These are phyloP conservation scores for Amphipyra tragopoginis DNA, from an alignment of 2,888 invertebrate genomes.

Conservation along the genomic window DNA sequence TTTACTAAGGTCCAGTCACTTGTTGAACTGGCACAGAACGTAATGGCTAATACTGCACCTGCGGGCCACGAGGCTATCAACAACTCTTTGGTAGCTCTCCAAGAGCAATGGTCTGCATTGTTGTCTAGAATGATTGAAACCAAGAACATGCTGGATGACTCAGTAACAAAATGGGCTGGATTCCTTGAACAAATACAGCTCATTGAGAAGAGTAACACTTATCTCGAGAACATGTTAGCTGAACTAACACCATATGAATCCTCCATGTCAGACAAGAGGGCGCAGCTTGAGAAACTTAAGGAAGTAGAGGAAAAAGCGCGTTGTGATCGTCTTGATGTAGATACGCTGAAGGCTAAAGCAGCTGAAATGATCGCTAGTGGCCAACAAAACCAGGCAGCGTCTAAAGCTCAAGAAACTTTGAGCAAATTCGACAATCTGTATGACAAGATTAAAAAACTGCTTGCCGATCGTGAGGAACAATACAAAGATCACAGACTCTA, in stretches of 20 bases:
- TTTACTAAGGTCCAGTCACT: conserved; percentile 96
- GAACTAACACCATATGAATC: conserved; percentile 94
- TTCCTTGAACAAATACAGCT: conserved; percentile 96
- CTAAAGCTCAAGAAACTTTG: conserved; percentile 95
- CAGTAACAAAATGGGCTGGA: conserved; percentile 97
- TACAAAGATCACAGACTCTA: conserved; percentile 96
- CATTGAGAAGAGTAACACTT: conserved; percentile 94
- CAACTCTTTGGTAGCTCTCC: conserved; percentile 94
- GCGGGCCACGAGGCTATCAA: conserved; percentile 96
- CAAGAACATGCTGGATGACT: conserved; percentile 96
- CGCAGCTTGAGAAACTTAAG: conserved; percentile 95
- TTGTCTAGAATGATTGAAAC: conserved; percentile 97
- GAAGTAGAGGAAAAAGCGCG: conserved; percentile 96
- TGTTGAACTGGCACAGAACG: conserved; percentile 97
- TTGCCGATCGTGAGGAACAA: conserved; percentile 95
- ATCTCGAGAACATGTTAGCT: conserved; percentile 93
- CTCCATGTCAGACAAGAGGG: conserved; percentile 95
- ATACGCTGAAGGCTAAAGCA: conserved; percentile 95
- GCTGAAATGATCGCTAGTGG: conserved; percentile 96
- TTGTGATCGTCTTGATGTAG: conserved; percentile 97
- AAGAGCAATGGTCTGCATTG: conserved; percentile 97
- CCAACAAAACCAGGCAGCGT: conserved; percentile 95
- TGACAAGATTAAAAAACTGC: conserved; percentile 93
- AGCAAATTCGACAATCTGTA: conserved; percentile 95
- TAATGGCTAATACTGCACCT: conserved; percentile 97